Evolutionary conservation across 2,797 vertebrate genomes (phyloP).

Genomic region (Odontamblyopus lacepedii): DNA sequence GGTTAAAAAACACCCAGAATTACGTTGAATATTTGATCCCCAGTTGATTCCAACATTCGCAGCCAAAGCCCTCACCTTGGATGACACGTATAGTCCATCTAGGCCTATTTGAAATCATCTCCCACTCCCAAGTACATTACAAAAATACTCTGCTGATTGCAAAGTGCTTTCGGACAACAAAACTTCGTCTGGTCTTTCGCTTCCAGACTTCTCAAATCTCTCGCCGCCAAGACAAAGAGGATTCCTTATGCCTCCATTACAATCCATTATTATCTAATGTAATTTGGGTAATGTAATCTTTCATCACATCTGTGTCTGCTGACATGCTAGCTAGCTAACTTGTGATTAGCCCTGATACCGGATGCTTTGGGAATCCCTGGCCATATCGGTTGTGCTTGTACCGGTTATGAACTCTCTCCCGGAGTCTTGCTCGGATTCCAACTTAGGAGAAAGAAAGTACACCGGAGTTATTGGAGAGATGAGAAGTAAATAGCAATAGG

Average conservation of each 20-base stretch:
- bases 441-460: constrained; percentile 7
- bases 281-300: constrained; percentile 70
- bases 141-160: constrained; percentile 44
- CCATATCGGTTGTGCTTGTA: constrained; percentile 37
- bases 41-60: no score
- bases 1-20: no score
- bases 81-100: not conserved
- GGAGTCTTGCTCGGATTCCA: constrained; percentile 14
- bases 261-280: constrained; percentile 67
- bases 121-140: constrained; percentile 38
- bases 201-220: constrained; percentile 58
- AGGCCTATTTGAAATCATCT: constrained; percentile 27
- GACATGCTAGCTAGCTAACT: constrained; percentile 58
- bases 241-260: constrained; percentile 68
- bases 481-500: not conserved
- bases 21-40: no score
- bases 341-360: constrained; percentile 62
- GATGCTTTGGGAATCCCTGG: constrained; percentile 64
- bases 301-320: constrained; percentile 58
- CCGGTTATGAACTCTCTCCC: constrained; percentile 40
- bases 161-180: constrained; percentile 55
- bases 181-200: constrained; percentile 54
- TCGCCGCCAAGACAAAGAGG: constrained; percentile 62
- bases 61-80: not conserved
- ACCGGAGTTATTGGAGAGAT: constrained; percentile 16